Conservation (phyloP, 2,113 vertebrate genomes). For the Anhinga rufa region DNA sequence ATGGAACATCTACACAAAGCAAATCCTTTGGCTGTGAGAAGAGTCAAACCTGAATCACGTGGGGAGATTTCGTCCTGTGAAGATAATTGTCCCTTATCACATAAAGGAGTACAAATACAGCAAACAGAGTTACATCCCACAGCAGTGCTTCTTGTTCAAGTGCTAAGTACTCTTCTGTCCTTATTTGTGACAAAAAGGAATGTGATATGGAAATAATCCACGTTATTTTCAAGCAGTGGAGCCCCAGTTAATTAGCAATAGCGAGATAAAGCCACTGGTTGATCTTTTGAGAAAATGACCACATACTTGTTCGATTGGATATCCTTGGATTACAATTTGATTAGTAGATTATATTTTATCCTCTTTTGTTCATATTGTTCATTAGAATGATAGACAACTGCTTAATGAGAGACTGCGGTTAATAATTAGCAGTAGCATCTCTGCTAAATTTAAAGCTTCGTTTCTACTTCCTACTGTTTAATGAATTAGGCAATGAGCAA, state of each 20-base stretch:
- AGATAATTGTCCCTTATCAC: neutral
- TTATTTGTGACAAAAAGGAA: neutral
- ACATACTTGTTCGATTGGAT: neutral
- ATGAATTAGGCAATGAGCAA: conserved; percentile 13
- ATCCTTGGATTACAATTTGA: neutral
- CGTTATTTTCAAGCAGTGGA: neutral
- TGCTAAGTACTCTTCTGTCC: neutral
- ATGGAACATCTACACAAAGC: neutral
- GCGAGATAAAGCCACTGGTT: neutral
- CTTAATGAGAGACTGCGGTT: conserved; percentile 31
- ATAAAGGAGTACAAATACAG: neutral
- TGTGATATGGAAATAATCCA: neutral
- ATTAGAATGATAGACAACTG: conserved; percentile 10
- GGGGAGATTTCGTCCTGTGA: neutral
- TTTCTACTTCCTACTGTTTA: conserved; percentile 36
- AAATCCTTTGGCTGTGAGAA: neutral
- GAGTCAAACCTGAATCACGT: neutral
- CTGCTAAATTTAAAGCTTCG: conserved; percentile 45
- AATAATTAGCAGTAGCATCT: conserved; percentile 40
- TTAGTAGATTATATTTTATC: conserved; percentile 10
- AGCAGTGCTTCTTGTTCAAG: neutral
- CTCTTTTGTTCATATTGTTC: neutral
- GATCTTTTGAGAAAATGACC: conserved; percentile 4
- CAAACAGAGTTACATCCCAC: neutral
- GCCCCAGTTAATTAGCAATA: neutral